A percentile compares a stretch with the other conserved stretches of the same genome.
These are phyloP conservation scores for Nycticebus coucang DNA, from an alignment of 2,113 vertebrate genomes.

Conservation along the genomic window DNA sequence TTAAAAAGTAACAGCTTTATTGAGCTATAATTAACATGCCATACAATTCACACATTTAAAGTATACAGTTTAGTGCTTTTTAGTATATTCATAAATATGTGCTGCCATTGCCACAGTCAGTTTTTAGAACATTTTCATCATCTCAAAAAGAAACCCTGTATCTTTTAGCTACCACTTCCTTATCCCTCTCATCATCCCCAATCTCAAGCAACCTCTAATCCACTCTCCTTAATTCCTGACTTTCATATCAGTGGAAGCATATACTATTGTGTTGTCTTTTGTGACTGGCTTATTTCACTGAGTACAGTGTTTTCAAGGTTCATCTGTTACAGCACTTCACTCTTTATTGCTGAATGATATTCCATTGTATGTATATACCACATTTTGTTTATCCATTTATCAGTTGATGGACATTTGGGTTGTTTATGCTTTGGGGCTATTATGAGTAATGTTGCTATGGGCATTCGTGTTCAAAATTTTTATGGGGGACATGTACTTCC, in stretches of 20 bases:
- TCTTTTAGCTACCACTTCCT: neutral
- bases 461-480: neutral
- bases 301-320: conserved; percentile 19
- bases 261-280: neutral
- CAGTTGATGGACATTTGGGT: neutral
- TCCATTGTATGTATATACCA: neutral
- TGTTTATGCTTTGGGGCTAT: neutral
- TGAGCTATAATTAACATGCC: conserved; percentile 50
- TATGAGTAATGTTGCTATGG: neutral
- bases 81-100: conserved; percentile 34
- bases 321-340: neutral
- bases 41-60: conserved; percentile 56
- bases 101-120: neutral
- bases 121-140: conserved; percentile 45
- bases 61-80: neutral
- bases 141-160: neutral
- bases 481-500: neutral
- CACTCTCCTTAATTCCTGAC: neutral
- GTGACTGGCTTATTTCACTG: conserved; percentile 16
- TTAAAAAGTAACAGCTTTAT: conserved; percentile 63
- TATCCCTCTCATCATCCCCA: neutral
- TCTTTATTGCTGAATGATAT: neutral
- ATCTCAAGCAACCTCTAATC: neutral
- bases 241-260: conserved; percentile 43
- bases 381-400: neutral